Evolutionary conservation across 2,113 vertebrate species (phyloP).

Genomic region (Larimichthys crocea): DNA sequence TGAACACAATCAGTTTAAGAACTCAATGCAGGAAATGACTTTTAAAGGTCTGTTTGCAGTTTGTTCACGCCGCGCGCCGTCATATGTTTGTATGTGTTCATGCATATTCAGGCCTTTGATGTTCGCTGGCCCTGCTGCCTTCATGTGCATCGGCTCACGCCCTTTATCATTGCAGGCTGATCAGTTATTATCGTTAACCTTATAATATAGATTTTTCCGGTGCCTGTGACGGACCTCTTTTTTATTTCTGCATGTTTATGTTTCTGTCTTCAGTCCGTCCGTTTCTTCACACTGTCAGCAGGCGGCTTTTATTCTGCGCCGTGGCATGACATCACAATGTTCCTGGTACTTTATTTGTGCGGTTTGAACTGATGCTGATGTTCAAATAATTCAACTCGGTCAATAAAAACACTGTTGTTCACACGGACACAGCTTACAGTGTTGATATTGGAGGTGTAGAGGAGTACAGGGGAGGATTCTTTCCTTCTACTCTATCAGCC

Average conservation of each 20-base stretch:
- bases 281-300: slow-evolving; percentile 4
- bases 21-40: background rate
- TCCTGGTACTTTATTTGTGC: background rate
- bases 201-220: slow-evolving; percentile 4
- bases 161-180: slow-evolving; percentile 18
- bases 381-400: no score
- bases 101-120: slow-evolving; percentile 23
- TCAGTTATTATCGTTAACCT: slow-evolving; percentile 41
- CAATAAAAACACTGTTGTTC: background rate
- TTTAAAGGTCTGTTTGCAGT: no score
- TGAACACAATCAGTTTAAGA: background rate
- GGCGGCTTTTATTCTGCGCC: slow-evolving; percentile 4
- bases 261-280: background rate
- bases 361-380: no score
- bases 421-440: background rate
- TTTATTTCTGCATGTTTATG: background rate
- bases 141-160: slow-evolving; percentile 40
- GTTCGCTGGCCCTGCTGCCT: slow-evolving; percentile 47
- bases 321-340: background rate
- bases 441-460: background rate
- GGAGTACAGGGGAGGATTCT: background rate
- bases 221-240: slow-evolving; percentile 12
- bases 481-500: background rate
- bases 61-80: background rate
- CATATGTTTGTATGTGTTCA: background rate